Evolutionary conservation across 2,888 invertebrate genomes (phyloP).

Genomic region (Eucriotettix oculatus): DNA sequence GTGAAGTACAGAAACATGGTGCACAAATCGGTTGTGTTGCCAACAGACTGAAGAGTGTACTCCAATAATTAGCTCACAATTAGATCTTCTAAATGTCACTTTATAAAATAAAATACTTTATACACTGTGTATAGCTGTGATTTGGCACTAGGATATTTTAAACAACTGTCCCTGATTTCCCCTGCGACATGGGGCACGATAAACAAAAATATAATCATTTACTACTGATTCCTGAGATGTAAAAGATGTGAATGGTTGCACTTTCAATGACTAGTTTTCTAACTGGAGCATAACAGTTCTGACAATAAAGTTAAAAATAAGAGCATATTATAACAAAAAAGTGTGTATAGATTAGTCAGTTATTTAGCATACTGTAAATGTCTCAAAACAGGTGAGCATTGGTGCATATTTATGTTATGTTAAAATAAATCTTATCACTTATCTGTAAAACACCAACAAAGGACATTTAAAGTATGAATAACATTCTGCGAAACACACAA

Average conservation of each 20-base stretch:
- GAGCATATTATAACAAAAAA: constrained; percentile 5
- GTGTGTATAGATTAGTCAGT: constrained; percentile 5
- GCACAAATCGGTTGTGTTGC: too few species aligned
- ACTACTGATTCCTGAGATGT: constrained; percentile 14
- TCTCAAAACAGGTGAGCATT: constrained; percentile 1
- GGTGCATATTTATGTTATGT: too few species aligned
- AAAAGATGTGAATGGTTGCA: constrained; percentile 13
- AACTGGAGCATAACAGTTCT: constrained; percentile 10
- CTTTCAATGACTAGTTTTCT: constrained; percentile 14
- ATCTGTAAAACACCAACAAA: not conserved
- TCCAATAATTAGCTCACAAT: constrained; percentile 1
- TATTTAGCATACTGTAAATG: constrained; percentile 5
- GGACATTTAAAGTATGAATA: constrained; percentile 8
- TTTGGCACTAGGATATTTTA: constrained; percentile 13
- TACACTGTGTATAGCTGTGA: constrained; percentile 9
- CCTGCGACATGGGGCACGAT: constrained; percentile 5
- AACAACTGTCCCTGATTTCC: constrained; percentile 10
- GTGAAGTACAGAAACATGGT: too few species aligned
- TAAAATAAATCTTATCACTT: too few species aligned
- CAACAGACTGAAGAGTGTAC: not conserved
- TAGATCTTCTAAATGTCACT: constrained; percentile 1
- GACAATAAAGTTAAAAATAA: constrained; percentile 6
- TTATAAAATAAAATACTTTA: constrained; percentile 7
- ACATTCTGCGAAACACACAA: constrained; percentile 7
- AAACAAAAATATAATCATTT: constrained; percentile 12